Base-by-base conservation (phyloP, 1,140 invertebrate genomes). In the Drosophila ogumai region DNA sequence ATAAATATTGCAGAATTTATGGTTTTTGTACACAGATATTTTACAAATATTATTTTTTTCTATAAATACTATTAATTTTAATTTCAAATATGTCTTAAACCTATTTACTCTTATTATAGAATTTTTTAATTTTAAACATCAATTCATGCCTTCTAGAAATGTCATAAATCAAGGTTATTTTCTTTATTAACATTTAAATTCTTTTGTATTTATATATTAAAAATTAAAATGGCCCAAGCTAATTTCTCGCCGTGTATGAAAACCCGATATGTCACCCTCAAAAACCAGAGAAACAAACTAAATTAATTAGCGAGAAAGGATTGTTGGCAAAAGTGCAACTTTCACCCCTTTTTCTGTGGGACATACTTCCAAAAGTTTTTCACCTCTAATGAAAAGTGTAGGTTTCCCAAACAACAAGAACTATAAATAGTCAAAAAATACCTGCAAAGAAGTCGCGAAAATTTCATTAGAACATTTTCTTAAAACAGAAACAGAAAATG, bases 221-320 rank as follows among this genome's bases (percentile, higher is more conserved):
- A 13, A 34, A 34, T 34, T 15, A 34, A 52, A 19, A 13, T 5
- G 0, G 15, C 5, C 3, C 4, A 13, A 13, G 17, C 8, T 8
- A 3, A 9, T 36, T 38, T 34, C 2, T 38, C 15, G 17, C 31
- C 22, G 5, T 49, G 12, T 36, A n/a, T 12, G 3, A 9, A n/a
- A 41, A 10, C 5, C 34, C 13, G 25, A 56, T 57, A 49, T 56
- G 43, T 28, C 28, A 28, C 56, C 19, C 19, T 28, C 8, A 22
- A 28, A 46, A 38, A 36, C 8, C 32, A 40, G 3, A 43, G 59
- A 58, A 69, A 63, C 56, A 76, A 71, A 63, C 44, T 52, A 47
- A 78, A 78, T 78, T 78, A 78, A 78, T 78, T 77, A 78, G 65
- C 58, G 54, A 19, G 22, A 71, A 78, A 59, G 25, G 40, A 69